Evolutionary conservation across 2,113 vertebrate genomes (phyloP).

Genomic region (Mesitornis unicolor): DNA sequence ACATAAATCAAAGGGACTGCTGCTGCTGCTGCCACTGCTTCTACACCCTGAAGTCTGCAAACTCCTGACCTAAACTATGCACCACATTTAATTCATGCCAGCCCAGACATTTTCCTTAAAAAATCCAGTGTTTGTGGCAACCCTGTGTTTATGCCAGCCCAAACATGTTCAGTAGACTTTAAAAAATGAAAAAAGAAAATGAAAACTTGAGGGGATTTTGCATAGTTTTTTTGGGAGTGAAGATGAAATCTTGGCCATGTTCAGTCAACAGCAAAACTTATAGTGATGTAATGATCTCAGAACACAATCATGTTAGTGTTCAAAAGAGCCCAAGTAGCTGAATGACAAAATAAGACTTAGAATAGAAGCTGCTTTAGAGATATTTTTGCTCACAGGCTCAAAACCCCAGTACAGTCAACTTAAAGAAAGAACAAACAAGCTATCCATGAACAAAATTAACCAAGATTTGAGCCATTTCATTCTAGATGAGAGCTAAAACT

Average conservation of each 20-base stretch:
- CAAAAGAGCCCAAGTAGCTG: neutral
- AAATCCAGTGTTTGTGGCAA: neutral
- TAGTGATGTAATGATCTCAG: neutral
- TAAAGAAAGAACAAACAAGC: neutral
- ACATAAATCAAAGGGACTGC: neutral
- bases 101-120: neutral
- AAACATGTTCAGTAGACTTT: neutral
- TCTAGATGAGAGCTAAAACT: neutral
- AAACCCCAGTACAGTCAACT: neutral
- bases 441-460: neutral
- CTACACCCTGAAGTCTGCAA: neutral
- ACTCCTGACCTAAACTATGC: neutral
- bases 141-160: neutral
- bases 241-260: neutral
- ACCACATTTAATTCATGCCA: neutral
- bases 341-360: neutral
- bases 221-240: neutral
- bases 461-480: neutral
- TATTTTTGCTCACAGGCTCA: neutral
- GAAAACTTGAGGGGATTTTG: neutral
- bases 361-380: conserved; percentile 3
- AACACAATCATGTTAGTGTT: neutral
- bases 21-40: neutral
- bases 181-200: neutral
- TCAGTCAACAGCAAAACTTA: neutral